Percentiles rank a stretch among this genome's conserved stretches.
These are phyloP conservation scores for Alexandromys oeconomus DNA, from an alignment of 2,797 vertebrate genomes.

Conservation along the genomic window DNA sequence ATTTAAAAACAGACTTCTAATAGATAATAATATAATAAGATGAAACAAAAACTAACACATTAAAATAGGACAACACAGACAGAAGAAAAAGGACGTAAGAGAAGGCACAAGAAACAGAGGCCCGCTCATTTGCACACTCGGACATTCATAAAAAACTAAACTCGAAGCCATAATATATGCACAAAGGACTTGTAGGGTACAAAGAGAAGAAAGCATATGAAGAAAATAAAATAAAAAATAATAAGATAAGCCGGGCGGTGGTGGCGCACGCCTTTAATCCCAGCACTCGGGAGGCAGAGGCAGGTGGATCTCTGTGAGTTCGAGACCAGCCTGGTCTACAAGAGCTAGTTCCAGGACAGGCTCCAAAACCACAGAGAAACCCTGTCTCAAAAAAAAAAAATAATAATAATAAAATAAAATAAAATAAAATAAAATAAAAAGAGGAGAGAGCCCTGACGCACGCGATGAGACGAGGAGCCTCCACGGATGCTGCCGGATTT, in stretches of 20 bases:
- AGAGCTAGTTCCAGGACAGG: too few relatives aligned
- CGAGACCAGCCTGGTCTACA: too few relatives aligned
- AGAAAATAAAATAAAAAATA: background rate
- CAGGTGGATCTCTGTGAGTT: too few relatives aligned
- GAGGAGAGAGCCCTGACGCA: background rate
- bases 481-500: too few relatives aligned
- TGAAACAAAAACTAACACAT: background rate
- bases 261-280: too few relatives aligned
- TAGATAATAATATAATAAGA: background rate
- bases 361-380: too few relatives aligned
- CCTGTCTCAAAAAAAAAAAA: too few relatives aligned
- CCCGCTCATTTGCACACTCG: background rate
- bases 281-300: too few relatives aligned
- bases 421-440: background rate
- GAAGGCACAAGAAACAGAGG: background rate
- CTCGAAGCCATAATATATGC: background rate
- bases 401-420: background rate
- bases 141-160: background rate
- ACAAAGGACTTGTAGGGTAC: background rate
- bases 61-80: background rate
- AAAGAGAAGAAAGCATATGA: background rate
- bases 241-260: too few relatives aligned
- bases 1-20: background rate
- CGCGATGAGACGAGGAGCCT: background rate
- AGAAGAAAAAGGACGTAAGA: background rate